A percentile compares a stretch with the other conserved stretches of the same genome.
Conservation (phyloP, 2,888 invertebrate species). For the Bembecia ichneumoniformis region DNA sequence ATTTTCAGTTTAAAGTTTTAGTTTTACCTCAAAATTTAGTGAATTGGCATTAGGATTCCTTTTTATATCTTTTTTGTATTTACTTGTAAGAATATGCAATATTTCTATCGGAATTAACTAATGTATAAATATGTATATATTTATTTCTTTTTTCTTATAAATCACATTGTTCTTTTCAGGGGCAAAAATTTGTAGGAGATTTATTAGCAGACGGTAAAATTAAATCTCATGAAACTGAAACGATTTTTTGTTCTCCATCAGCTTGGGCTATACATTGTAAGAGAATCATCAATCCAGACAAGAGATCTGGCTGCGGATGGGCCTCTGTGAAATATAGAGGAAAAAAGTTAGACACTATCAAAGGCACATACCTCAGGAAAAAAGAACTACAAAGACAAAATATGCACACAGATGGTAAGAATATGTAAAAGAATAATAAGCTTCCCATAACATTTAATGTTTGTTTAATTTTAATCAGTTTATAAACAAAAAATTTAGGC, state of each 20-base stretch:
- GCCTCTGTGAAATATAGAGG: constrained; percentile 91
- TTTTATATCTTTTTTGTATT: not conserved
- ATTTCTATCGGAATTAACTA: not conserved
- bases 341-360: constrained; percentile 89
- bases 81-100: not conserved
- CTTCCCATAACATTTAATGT: too few species aligned
- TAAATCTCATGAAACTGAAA: constrained; percentile 88
- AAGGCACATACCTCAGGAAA: constrained; percentile 86
- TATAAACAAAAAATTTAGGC: too few species aligned
- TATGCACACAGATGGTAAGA: constrained; percentile 59
- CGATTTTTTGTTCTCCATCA: constrained; percentile 89
- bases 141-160: not conserved
- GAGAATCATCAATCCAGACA: constrained; percentile 90
- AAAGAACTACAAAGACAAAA: constrained; percentile 74
- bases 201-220: constrained; percentile 89
- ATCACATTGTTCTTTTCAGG: constrained; percentile 61
- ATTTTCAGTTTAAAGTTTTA: too few species aligned
- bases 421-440: too few species aligned
- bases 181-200: constrained; percentile 91
- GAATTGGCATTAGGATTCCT: too few species aligned
- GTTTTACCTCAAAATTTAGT: too few species aligned
- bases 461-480: too few species aligned
- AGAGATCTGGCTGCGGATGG: constrained; percentile 95
- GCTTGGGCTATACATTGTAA: constrained; percentile 96
- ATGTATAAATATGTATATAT: not conserved